Evolutionary conservation across 2,113 vertebrate genomes (phyloP).

Genomic region (Silurus glanis): DNA sequence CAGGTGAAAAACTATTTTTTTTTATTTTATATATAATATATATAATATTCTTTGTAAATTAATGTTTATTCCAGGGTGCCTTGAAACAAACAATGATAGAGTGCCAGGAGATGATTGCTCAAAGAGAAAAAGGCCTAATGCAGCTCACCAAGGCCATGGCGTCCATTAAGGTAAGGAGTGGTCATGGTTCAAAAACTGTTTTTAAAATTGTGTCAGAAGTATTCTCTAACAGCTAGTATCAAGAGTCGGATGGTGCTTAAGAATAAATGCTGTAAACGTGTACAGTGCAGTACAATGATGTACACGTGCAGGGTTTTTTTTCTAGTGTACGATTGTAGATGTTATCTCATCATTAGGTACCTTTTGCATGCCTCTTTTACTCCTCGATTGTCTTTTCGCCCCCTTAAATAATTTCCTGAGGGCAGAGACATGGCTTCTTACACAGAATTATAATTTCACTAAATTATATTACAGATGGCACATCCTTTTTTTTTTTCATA

Average conservation of each 20-base stretch:
- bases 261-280: background rate
- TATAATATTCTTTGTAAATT: background rate
- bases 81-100: background rate
- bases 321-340: background rate
- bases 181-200: background rate
- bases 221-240: background rate
- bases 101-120: background rate
- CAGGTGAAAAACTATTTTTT: background rate
- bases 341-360: background rate
- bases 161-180: constrained; percentile 2
- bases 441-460: too few relatives aligned
- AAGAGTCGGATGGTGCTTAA: background rate
- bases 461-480: background rate
- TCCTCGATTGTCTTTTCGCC: too few relatives aligned
- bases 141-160: constrained; percentile 18
- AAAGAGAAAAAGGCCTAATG: background rate
- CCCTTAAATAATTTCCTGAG: too few relatives aligned
- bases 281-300: too few relatives aligned
- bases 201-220: background rate
- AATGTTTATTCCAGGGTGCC: background rate
- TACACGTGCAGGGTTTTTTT: background rate
- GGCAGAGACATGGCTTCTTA: too few relatives aligned
- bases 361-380: too few relatives aligned
- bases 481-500: background rate
- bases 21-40: background rate